Evolutionary conservation across 35 echinoderm and acorn worm genomes (phyloP).

Genomic region (Ophiothrix spiculata): DNA sequence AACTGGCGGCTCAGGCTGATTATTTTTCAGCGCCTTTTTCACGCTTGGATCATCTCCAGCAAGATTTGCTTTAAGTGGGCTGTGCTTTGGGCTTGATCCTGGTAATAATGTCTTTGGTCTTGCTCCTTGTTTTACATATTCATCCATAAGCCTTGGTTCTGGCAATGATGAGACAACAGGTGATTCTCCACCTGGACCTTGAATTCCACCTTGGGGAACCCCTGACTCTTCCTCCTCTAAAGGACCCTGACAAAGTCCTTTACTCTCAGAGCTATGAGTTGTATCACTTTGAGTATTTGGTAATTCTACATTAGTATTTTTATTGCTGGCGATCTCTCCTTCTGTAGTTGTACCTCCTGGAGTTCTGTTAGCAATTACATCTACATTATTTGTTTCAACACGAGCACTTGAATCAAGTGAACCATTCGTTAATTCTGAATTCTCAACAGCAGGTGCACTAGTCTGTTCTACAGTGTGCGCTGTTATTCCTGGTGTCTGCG

Average conservation of each 20-base stretch:
- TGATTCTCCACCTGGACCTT: conserved; percentile 2
- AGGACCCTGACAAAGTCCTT: conserved; percentile 20
- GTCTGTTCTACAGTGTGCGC: too few relatives aligned
- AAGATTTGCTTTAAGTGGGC: conserved; percentile 14
- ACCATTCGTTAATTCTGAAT: too few relatives aligned
- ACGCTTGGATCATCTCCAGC: conserved; percentile 1
- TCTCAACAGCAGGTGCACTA: too few relatives aligned
- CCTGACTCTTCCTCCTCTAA: conserved; percentile 39
- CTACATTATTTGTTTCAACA: too few relatives aligned
- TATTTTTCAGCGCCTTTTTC: not conserved
- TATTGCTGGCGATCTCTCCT: too few relatives aligned
- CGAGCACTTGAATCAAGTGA: too few relatives aligned
- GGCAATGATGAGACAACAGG: conserved; percentile 8
- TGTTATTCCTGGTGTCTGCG: too few relatives aligned
- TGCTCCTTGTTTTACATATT: conserved; percentile 77
- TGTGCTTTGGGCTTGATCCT: conserved; percentile 36
- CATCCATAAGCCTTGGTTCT: conserved; percentile 73
- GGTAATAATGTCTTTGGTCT: conserved; percentile 63
- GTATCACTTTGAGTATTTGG: not conserved
- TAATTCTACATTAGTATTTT: not conserved
- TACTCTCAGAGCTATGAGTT: not conserved
- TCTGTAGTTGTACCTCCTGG: too few relatives aligned
- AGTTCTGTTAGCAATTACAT: too few relatives aligned
- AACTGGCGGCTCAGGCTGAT: not conserved
- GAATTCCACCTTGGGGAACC: not conserved